Conservation (phyloP, 2,888 invertebrate genomes). For the Agriopis marginaria region DNA sequence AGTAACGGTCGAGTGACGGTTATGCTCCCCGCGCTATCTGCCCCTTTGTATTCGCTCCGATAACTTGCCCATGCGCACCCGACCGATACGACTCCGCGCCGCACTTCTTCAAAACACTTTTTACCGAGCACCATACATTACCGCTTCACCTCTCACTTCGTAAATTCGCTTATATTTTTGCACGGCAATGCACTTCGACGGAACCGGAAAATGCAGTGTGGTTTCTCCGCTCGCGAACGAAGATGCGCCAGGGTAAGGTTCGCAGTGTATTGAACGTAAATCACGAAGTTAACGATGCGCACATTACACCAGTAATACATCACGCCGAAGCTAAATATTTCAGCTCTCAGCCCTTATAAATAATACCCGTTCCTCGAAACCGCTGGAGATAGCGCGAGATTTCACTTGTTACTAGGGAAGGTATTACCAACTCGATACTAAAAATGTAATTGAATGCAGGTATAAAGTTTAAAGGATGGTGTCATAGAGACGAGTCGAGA, state of each 20-base stretch:
- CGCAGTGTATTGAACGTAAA: constrained; percentile 69
- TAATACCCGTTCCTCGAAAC: constrained; percentile 38
- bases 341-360: constrained; percentile 52
- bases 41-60: constrained; percentile 86
- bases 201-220: constrained; percentile 42
- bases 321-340: constrained; percentile 61
- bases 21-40: constrained; percentile 85
- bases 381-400: constrained; percentile 36
- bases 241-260: constrained; percentile 68
- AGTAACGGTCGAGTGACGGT: constrained; percentile 86
- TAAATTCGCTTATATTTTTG: constrained; percentile 54
- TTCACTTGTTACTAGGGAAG: constrained; percentile 49
- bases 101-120: constrained; percentile 78
- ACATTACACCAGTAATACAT: constrained; percentile 66
- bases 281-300: constrained; percentile 79
- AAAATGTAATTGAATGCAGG: constrained; percentile 36
- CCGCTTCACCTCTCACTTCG: constrained; percentile 59
- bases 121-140: constrained; percentile 75
- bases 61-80: constrained; percentile 86
- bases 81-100: constrained; percentile 80
- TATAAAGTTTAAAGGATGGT: constrained; percentile 36
- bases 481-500: constrained; percentile 57
- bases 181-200: constrained; percentile 66
- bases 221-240: constrained; percentile 47
- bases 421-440: constrained; percentile 23